A percentile compares a stretch with the other conserved stretches of the same genome.
Conservation (phyloP, 2,797 vertebrate genomes). For the Botia almorhae region DNA sequence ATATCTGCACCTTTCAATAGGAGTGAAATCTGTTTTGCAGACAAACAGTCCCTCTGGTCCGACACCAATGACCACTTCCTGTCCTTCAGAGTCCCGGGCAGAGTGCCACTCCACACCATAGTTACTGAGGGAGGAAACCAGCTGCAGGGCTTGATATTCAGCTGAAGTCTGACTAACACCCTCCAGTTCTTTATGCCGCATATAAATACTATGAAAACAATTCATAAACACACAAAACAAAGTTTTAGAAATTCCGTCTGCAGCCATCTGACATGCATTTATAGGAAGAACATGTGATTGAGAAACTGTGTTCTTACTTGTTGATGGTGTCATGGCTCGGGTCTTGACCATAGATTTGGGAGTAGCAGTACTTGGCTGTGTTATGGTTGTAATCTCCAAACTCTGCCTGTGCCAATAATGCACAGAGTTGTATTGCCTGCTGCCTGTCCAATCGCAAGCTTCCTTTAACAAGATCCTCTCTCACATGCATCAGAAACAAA, state of each 20-base stretch:
- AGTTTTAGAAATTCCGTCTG: background rate
- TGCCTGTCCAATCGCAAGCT: constrained; percentile 80
- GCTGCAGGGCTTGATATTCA: constrained; percentile 84
- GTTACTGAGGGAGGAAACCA: constrained; percentile 80
- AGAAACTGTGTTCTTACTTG: constrained; percentile 69
- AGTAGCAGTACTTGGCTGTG: constrained; percentile 82
- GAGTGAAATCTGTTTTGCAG: constrained; percentile 84
- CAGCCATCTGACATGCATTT: background rate
- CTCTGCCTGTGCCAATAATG: constrained; percentile 83
- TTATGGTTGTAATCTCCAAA: constrained; percentile 87
- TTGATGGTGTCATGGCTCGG: constrained; percentile 74
- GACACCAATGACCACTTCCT: constrained; percentile 82
- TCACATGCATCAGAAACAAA: constrained; percentile 86
- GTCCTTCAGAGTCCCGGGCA: constrained; percentile 80
- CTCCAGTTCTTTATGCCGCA: constrained; percentile 82
- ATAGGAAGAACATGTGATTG: background rate
- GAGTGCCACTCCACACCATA: constrained; percentile 87
- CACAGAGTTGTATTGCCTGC: constrained; percentile 81
- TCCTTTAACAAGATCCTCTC: constrained; percentile 81
- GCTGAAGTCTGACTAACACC: constrained; percentile 79
- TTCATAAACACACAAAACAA: background rate
- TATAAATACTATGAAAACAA: constrained; percentile 73
- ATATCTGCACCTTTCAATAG: constrained; percentile 78
- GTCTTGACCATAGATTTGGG: constrained; percentile 80
- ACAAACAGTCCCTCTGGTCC: constrained; percentile 85